phyloP scores from a whole-genome alignment of 23 tunicate species.

The Clavelina lepadiformis region DNA sequence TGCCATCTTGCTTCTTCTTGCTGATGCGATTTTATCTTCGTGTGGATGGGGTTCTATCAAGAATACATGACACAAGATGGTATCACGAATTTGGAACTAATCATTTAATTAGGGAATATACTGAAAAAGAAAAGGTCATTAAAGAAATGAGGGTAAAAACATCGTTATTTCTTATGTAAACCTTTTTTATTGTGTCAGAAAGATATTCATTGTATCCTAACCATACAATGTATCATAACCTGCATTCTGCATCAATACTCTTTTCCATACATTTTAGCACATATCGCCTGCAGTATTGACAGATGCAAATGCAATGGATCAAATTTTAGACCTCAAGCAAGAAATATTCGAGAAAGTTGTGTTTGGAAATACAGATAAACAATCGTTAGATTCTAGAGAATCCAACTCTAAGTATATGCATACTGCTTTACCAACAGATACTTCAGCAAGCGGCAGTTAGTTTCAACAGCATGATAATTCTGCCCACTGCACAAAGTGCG shows the following conservation, averaged over 20 bases:
- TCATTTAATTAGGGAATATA: slow-evolving; percentile 70
- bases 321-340: background rate
- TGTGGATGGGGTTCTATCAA: slow-evolving; percentile 84
- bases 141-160: slow-evolving; percentile 38
- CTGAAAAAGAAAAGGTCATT: slow-evolving; percentile 73
- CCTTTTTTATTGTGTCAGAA: no score
- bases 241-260: no score
- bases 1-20: slow-evolving; percentile 93
- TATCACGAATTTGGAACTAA: slow-evolving; percentile 81
- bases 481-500: no score
- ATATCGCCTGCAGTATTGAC: slow-evolving; percentile 31
- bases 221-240: no score
- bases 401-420: no score
- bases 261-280: slow-evolving; percentile 13
- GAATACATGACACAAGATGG: slow-evolving; percentile 78
- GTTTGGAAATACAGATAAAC: no score
- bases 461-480: no score
- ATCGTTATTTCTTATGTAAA: no score
- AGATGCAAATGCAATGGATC: slow-evolving; percentile 41
- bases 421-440: no score
- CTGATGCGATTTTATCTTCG: slow-evolving; percentile 89
- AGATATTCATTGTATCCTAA: no score
- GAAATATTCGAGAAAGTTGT: slow-evolving; percentile 20
- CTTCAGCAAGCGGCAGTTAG: no score
- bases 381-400: no score